Conservation (phyloP, 2,113 vertebrate genomes). For the Neogobius melanostomus region DNA sequence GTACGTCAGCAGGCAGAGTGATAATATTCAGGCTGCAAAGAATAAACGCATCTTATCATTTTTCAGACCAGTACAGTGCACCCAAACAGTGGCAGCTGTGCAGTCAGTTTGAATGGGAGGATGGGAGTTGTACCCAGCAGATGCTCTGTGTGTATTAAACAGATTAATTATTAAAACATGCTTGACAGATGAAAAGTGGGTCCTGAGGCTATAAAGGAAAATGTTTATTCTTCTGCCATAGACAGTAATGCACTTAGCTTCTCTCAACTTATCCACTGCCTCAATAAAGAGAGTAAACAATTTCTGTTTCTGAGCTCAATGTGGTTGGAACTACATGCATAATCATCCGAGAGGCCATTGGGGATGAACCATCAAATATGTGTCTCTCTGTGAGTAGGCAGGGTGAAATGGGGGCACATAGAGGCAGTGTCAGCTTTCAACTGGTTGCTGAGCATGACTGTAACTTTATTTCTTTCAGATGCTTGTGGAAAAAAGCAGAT, state of each 20-base stretch:
- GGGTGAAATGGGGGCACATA: conserved; percentile 45
- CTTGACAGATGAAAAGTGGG: conserved; percentile 83
- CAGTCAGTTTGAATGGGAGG: conserved; percentile 74
- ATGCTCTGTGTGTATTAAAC: conserved; percentile 82
- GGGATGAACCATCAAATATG: conserved; percentile 65
- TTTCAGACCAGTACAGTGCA: conserved; percentile 68
- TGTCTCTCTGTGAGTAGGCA: conserved; percentile 51
- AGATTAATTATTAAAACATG: conserved; percentile 84
- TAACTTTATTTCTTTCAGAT: conserved; percentile 1
- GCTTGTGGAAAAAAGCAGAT: neutral
- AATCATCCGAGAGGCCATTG: conserved; percentile 58
- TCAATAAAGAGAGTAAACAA: conserved; percentile 72
- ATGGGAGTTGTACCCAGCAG: conserved; percentile 78
- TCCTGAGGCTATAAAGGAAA: conserved; percentile 78
- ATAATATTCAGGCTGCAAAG: conserved; percentile 34
- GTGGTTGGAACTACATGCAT: conserved; percentile 61
- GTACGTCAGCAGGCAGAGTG: conserved; percentile 46
- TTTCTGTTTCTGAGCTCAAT: conserved; percentile 59
- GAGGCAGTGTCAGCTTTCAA: conserved; percentile 9
- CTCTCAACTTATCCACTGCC: conserved; percentile 71
- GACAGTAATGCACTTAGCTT: conserved; percentile 76
- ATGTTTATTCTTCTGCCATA: conserved; percentile 83
- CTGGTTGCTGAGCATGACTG: neutral
- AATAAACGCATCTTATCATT: conserved; percentile 55
- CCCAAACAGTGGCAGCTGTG: conserved; percentile 74